Evolutionary conservation across 2,113 vertebrate genomes (phyloP).

Genomic region (Corythornis madagascariensis): DNA sequence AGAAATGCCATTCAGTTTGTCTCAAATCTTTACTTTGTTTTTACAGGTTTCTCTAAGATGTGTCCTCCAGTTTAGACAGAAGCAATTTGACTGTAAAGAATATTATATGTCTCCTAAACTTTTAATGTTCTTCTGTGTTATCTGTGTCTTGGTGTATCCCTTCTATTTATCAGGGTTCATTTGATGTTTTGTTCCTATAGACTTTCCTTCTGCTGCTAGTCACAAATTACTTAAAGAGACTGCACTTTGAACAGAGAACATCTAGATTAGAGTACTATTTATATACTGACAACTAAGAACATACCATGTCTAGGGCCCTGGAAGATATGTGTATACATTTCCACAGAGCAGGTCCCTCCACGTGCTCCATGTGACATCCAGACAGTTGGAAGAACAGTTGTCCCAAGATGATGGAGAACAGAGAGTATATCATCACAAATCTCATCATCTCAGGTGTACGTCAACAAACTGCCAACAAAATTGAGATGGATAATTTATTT

Average conservation of each 20-base stretch:
- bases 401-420: not conserved
- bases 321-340: not conserved
- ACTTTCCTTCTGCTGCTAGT: not conserved
- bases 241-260: not conserved
- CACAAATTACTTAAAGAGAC: not conserved
- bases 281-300: not conserved
- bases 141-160: not conserved
- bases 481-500: conserved; percentile 45
- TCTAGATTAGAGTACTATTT: not conserved
- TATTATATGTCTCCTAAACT: not conserved
- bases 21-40: not conserved
- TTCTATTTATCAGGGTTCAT: not conserved
- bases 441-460: conserved; percentile 14
- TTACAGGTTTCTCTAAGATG: not conserved
- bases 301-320: not conserved
- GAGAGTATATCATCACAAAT: not conserved
- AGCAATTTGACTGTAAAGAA: not conserved
- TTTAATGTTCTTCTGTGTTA: not conserved
- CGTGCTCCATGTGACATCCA: not conserved
- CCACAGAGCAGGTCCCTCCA: not conserved
- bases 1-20: not conserved
- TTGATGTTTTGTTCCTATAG: not conserved
- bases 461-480: conserved; percentile 52
- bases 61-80: not conserved
- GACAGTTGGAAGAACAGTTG: not conserved